Conservation (phyloP, 2,888 invertebrate genomes). For the Ennomos quercinarius region DNA sequence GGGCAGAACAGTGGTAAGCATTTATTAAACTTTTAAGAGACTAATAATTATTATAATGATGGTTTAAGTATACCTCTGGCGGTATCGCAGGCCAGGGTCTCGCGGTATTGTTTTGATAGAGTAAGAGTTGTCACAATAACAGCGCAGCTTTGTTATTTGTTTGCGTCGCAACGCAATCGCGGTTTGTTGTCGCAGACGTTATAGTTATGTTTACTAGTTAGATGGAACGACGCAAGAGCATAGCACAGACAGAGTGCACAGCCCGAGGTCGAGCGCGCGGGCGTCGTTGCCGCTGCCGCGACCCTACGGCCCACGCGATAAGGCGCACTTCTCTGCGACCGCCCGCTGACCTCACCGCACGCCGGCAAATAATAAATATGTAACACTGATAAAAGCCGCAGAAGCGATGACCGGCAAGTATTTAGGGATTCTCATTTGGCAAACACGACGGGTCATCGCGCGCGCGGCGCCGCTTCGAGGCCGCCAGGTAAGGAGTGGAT, state of each 20-base stretch:
- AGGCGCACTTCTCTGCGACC: conserved; percentile 75
- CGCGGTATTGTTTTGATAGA: conserved; percentile 22
- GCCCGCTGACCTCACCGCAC: conserved; percentile 79
- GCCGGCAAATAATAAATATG: conserved; percentile 84
- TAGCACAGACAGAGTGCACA: conserved; percentile 69
- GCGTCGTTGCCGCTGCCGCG: conserved; percentile 58
- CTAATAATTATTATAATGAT: no score
- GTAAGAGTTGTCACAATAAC: conserved; percentile 19
- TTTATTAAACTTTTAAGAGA: background rate
- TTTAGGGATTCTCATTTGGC: conserved; percentile 76
- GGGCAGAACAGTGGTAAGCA: no score
- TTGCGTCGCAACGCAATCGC: conserved; percentile 21
- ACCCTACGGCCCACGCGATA: conserved; percentile 79
- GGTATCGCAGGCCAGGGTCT: background rate
- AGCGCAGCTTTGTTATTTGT: conserved; percentile 21
- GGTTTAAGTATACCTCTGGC: background rate
- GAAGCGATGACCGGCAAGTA: conserved; percentile 81
- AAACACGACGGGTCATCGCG: conserved; percentile 68
- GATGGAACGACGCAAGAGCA: conserved; percentile 78
- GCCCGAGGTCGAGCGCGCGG: conserved; percentile 70
- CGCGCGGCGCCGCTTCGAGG: conserved; percentile 51
- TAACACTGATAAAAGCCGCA: conserved; percentile 82
- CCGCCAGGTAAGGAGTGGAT: conserved; percentile 53
- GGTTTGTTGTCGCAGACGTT: conserved; percentile 13
- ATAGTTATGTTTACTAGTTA: conserved; percentile 35